Conservation (phyloP, 2,113 vertebrate species). For the Glaucidium brasilianum region DNA sequence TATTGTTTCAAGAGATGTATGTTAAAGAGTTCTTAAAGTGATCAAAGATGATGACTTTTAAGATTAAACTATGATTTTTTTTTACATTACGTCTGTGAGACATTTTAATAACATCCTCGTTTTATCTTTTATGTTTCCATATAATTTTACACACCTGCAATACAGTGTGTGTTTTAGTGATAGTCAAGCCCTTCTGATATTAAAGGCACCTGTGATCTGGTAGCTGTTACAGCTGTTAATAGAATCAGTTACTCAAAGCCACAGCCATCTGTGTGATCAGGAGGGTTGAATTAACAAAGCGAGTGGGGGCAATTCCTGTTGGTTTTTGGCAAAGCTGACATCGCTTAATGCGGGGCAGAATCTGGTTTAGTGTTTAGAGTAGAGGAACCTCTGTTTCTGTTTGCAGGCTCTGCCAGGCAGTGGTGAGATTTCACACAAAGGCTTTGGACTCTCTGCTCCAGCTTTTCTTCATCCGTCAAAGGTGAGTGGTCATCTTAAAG, state of each 20-base stretch:
- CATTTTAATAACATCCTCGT: background rate
- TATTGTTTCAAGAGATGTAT: background rate
- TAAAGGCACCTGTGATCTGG: background rate
- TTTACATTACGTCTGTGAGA: background rate
- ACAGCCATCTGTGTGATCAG: background rate
- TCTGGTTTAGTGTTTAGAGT: background rate
- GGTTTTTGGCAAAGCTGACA: background rate
- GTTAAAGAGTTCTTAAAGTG: background rate
- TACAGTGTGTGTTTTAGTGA: background rate
- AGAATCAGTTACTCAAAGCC: background rate
- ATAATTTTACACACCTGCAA: background rate
- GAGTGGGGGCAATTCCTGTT: background rate
- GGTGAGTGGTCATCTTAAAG: background rate
- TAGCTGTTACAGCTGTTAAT: background rate
- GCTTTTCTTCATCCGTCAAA: background rate
- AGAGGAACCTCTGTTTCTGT: background rate
- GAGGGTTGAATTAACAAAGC: background rate
- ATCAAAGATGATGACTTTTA: background rate
- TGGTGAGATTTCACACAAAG: background rate
- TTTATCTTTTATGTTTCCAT: background rate
- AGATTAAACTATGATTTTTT: background rate
- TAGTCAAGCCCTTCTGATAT: background rate
- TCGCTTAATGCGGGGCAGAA: background rate
- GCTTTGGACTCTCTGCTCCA: background rate
- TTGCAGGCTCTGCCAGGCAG: background rate